Percentiles rank a stretch among this genome's conserved stretches.
Evolutionary conservation across 2,113 vertebrate genomes (phyloP).

Genomic region (Ciconia boyciana): DNA sequence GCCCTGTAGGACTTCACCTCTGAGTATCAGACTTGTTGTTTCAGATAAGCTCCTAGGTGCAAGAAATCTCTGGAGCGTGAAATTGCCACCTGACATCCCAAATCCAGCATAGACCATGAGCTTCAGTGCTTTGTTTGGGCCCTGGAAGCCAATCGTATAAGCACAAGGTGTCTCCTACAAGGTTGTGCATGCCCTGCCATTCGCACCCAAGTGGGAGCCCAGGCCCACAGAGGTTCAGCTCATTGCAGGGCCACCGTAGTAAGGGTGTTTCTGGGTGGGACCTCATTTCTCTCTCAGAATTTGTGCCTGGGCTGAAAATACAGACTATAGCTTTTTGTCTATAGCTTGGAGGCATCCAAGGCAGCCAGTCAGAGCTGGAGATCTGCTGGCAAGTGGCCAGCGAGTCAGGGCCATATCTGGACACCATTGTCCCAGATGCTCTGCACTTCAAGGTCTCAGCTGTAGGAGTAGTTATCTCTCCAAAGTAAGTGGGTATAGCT

Average conservation of each 20-base stretch:
- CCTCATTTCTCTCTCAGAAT: background rate
- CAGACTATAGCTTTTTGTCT: background rate
- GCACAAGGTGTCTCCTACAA: fast-evolving
- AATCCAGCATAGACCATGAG: background rate
- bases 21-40: background rate
- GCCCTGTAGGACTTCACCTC: background rate
- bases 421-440: background rate
- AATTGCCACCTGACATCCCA: background rate
- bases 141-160: background rate
- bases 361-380: background rate
- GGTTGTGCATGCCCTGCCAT: background rate
- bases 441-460: background rate
- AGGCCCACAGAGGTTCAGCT: background rate
- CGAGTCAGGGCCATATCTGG: background rate
- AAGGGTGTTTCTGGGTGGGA: background rate
- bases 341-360: background rate
- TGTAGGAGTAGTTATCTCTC: background rate
- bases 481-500: background rate
- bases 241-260: background rate
- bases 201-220: background rate
- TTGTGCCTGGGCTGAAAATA: background rate
- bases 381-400: background rate
- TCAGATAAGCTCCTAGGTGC: background rate
- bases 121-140: background rate
- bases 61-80: background rate